Conservation (phyloP, 2,113 vertebrate genomes). For the Eidolon helvum region DNA sequence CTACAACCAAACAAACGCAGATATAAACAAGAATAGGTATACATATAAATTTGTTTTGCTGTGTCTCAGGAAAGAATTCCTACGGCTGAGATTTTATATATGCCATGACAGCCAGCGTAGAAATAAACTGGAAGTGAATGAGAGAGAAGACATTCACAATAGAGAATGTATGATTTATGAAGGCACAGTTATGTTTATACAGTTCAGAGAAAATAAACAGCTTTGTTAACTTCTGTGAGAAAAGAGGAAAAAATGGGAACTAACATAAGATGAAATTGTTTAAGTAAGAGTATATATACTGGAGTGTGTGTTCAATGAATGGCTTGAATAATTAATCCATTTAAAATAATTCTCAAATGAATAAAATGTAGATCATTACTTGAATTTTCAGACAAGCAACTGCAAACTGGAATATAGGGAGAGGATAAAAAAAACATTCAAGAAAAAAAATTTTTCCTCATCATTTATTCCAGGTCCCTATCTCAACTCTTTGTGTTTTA, state of each 20-base stretch:
- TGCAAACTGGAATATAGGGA: not conserved
- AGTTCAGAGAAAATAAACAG: not conserved
- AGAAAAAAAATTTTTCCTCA: not conserved
- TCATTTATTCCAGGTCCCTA: not conserved
- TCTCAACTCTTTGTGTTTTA: not conserved
- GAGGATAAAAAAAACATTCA: not conserved
- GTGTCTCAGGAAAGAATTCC: not conserved
- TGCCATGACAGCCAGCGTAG: not conserved
- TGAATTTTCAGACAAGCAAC: not conserved
- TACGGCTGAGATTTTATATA: not conserved
- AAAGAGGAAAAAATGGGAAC: not conserved
- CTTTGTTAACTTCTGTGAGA: not conserved
- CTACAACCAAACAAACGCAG: not conserved
- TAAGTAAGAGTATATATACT: not conserved
- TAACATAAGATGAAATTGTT: not conserved
- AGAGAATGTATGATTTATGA: not conserved
- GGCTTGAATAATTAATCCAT: not conserved
- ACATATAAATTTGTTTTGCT: not conserved
- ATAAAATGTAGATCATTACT: not conserved
- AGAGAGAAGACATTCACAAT: not conserved
- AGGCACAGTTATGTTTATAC: not conserved
- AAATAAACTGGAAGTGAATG: not conserved
- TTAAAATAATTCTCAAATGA: not conserved
- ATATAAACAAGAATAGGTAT: not conserved
- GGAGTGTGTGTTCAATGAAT: not conserved